Base-by-base conservation (phyloP, 1,140 invertebrate genomes). In the Brachionus sp. region DNA sequence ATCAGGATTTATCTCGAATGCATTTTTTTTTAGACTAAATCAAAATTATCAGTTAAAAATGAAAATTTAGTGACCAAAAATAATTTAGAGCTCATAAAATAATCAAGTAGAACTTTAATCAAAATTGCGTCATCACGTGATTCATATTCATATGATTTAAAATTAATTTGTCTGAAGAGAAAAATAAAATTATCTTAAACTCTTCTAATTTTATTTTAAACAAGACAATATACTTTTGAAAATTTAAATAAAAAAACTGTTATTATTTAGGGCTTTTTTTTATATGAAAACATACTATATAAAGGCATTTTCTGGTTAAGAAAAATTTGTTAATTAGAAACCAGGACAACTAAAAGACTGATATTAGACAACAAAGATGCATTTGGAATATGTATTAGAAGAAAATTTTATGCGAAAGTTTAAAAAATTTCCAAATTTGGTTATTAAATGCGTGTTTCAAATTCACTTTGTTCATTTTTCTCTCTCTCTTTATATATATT, bases 91-190 rank as follows among this genome's bases (percentile, higher is more conserved):
- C 39, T 42, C 39, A 42, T 42, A 42, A 42, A 42, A 42, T 10
- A 42, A 13, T 13, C 39, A 42, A 42, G 39, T 13, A 42, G 9
- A 16, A n/a, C 19, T 57, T 23, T 7, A 57, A 57, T 57, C 50
- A 57, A 57, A 66, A 10, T 39, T 70, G 66, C 66, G 66, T 70
- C 66, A 70, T 70, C 66, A 70, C 66, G 66, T 70, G 66, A 70
- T 70, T 39, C 50, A 10, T 16, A 37, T 39, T 70, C 66, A 70
- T 70, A 42, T 70, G 66, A 70, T 70, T 70, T 12, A 42, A 37
- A 37, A 39, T n/a, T 23, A 70, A 44, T 70, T 70, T 70, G 66
- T 70, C 66, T 70, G 66, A 7, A 70, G 16, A 33, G 13, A 68
- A n/a, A 39, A 16, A 57, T 16, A 70, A 70, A 35, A 70, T 70